phyloP scores from a whole-genome alignment of 2,797 vertebrate species.

The Enteromius radiatus region DNA sequence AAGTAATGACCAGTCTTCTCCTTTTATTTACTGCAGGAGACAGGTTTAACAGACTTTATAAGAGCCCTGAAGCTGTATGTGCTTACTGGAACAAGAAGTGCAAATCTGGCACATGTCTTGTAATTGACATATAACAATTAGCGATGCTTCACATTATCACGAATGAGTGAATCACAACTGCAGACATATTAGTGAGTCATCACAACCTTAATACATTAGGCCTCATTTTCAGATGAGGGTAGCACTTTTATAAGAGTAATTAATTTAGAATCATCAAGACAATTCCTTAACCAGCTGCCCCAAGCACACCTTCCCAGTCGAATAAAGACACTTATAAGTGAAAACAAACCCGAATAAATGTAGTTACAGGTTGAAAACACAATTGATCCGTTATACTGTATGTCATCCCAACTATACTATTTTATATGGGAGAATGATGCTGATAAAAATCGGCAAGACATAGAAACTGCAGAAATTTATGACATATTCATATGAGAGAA shows the following conservation, averaged over 20 bases:
- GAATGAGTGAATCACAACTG: background rate
- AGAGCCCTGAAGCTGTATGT: conserved; percentile 55
- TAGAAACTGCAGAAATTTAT: background rate
- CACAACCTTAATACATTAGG: background rate
- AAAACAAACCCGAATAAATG: background rate
- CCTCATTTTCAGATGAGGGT: background rate
- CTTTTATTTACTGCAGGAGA: conserved; percentile 35
- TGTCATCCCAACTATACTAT: too few relatives aligned
- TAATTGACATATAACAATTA: conserved; percentile 2
- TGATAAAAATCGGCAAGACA: too few relatives aligned
- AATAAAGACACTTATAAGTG: background rate
- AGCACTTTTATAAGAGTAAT: background rate
- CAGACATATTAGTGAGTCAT: background rate
- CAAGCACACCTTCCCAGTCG: background rate
- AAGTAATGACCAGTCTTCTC: conserved; percentile 50
- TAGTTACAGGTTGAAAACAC: background rate
- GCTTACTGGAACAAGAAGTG: conserved; percentile 31
- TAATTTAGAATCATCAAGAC: too few relatives aligned
- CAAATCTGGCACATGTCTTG: conserved; percentile 1
- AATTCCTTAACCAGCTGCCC: background rate
- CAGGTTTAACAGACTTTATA: conserved; percentile 55
- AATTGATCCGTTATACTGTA: background rate
- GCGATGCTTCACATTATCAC: conserved; percentile 10
- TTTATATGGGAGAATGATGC: background rate
- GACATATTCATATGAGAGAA: too few relatives aligned